Conservation (phyloP, 2,113 vertebrate genomes). For the Theristicus caerulescens region DNA sequence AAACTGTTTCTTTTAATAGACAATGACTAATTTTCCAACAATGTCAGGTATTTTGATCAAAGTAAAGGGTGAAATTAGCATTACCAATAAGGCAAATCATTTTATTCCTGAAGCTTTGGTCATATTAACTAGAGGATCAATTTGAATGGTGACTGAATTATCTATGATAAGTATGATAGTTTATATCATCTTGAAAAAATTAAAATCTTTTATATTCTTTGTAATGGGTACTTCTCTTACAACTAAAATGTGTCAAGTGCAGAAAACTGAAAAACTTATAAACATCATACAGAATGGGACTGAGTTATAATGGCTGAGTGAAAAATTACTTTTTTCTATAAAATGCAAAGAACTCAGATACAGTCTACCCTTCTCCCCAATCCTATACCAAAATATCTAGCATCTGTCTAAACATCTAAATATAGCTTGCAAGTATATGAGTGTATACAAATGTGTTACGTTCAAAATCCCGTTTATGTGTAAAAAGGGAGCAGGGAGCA, state of each 20-base stretch:
- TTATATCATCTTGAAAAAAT: not conserved
- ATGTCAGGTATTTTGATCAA: not conserved
- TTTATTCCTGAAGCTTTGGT: not conserved
- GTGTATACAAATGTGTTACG: not conserved
- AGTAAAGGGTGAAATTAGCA: not conserved
- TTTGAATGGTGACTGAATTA: not conserved
- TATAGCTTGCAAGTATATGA: not conserved
- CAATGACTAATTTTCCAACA: not conserved
- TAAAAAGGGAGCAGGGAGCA: not conserved
- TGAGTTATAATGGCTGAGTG: not conserved
- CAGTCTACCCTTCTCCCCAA: not conserved
- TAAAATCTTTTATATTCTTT: not conserved
- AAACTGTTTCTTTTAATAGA: not conserved
- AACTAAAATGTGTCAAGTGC: not conserved
- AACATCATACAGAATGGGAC: not conserved
- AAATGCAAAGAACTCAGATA: not conserved
- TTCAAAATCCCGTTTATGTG: not conserved
- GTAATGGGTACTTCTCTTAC: not conserved
- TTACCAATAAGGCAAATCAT: not conserved
- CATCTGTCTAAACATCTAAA: not conserved
- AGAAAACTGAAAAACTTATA: not conserved
- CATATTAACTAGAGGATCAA: not conserved
- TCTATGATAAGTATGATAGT: not conserved
- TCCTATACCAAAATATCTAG: not conserved
- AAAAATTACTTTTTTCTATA: not conserved